These are phyloP conservation scores for Tetheella fluctuosa DNA, from an alignment of 2,888 invertebrate genomes.

Conservation along the genomic window DNA sequence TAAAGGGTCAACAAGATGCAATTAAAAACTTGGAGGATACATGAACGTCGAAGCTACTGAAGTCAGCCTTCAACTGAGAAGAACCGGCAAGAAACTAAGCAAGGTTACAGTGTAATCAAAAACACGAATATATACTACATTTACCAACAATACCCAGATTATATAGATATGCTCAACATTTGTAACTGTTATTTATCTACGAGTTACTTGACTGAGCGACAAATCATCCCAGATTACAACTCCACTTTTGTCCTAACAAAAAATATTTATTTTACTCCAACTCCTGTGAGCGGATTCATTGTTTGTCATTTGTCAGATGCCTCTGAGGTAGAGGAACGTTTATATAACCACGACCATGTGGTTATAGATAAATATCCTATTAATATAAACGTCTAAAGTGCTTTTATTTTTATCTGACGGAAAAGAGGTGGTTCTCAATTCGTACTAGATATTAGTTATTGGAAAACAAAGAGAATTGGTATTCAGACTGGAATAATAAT, in stretches of 20 bases:
- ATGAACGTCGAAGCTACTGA: no score
- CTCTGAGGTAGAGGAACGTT: neutral
- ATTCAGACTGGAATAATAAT: no score
- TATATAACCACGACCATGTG: neutral
- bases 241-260: neutral
- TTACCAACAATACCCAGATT: neutral
- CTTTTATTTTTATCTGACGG: neutral
- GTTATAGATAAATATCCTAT: neutral
- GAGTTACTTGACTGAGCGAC: neutral
- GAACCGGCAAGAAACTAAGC: no score
- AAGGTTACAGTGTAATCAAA: no score
- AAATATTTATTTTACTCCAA: slow-evolving; percentile 4
- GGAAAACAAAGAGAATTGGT: no score
- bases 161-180: neutral
- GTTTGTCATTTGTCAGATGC: neutral
- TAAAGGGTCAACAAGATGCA: no score
- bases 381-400: neutral
- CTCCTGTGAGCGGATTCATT: neutral
- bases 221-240: slow-evolving; percentile 5
- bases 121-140: neutral
- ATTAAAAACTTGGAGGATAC: no score
- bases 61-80: no score
- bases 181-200: neutral
- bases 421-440: no score
- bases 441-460: no score